Conservation (phyloP, 1,140 invertebrate species). For the Scaptomyza montana region DNA sequence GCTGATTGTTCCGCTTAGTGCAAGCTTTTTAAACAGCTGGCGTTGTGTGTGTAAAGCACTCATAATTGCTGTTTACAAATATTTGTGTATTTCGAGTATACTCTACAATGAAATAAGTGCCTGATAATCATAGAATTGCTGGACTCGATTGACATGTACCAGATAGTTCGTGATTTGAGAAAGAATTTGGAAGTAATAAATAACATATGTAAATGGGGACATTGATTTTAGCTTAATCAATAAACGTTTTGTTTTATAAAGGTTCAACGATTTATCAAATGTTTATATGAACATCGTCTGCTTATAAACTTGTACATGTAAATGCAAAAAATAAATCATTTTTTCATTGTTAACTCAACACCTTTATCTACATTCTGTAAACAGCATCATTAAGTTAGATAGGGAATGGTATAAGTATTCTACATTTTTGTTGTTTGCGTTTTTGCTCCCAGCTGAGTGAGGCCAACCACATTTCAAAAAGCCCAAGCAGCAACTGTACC, state of each 20-base stretch:
- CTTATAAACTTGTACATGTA: too few species aligned
- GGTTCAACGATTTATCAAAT: too few species aligned
- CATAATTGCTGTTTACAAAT: conserved; percentile 8
- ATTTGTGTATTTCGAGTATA: conserved; percentile 21
- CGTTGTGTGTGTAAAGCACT: conserved; percentile 2
- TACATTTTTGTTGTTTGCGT: conserved; percentile 33
- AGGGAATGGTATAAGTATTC: conserved; percentile 5
- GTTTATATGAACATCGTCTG: too few species aligned
- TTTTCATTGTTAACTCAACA: too few species aligned
- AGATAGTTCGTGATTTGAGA: background rate
- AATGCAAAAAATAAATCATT: too few species aligned
- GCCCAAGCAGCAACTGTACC: conserved; percentile 75
- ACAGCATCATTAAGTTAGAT: conserved; percentile 28
- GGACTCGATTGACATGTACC: background rate
- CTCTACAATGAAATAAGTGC: conserved; percentile 2
- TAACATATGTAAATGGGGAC: background rate
- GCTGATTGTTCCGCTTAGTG: conserved; percentile 3
- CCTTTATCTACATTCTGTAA: conserved; percentile 2
- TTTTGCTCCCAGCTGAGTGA: conserved; percentile 43
- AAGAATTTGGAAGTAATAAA: background rate
- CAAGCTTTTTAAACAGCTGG: conserved; percentile 16
- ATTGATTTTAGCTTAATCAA: background rate
- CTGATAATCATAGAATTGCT: background rate
- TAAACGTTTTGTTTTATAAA: too few species aligned
- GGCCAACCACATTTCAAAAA: conserved; percentile 78